Evolutionary conservation across 1,140 invertebrate species (phyloP), one percentile per base, ranked within the genome.

Genomic region (Drosophila melanogaster): DNA sequence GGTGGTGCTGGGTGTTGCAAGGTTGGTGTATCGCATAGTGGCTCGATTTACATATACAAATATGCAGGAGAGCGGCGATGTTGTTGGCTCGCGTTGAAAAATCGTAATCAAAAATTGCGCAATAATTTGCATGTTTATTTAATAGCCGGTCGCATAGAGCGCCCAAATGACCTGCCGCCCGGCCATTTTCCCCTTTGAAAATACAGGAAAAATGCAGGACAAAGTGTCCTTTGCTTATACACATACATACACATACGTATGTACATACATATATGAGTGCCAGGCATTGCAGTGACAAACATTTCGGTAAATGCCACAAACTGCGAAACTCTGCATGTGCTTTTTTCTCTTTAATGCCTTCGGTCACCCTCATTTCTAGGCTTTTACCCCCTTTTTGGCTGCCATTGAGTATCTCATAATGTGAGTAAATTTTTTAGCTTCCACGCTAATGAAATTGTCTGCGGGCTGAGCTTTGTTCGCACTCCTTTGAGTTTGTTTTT

Each of bases 91-190:
- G 41, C 67, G 80, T 60, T 81, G 78, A 81, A 86, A 85, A 86
- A 86, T 79, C 77, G 83, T 87, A 89, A 89, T 87, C 83, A 87
- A 89, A 87, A 87, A 87, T 89, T 89, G 84, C 84, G 83, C 83
- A 89, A 87, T 87, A 87, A 87, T 87, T 87, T 87, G 84, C 84
- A 87, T 87, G 84, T 87, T 87, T 87, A 87, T 87, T 89, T 87
- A 87, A 87, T 87, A 76, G 79, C 77, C 59, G 80, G 65, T 35
- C 54, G 37, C 60, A 60, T 40, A 57, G 47, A 51, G 55, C 73
- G 30, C 41, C 33, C 71, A 43, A 54, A 85, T 50, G 55, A 51
- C 46, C 41, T 35, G 10, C 35, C 14, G n/a, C 43, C 41, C 14
- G 6, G 57, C 33, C 54, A n/a, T 6, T 8, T 17, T 22, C 46